Base-by-base conservation (phyloP, 2,888 invertebrate species). In the Pristionchus arcanus region DNA sequence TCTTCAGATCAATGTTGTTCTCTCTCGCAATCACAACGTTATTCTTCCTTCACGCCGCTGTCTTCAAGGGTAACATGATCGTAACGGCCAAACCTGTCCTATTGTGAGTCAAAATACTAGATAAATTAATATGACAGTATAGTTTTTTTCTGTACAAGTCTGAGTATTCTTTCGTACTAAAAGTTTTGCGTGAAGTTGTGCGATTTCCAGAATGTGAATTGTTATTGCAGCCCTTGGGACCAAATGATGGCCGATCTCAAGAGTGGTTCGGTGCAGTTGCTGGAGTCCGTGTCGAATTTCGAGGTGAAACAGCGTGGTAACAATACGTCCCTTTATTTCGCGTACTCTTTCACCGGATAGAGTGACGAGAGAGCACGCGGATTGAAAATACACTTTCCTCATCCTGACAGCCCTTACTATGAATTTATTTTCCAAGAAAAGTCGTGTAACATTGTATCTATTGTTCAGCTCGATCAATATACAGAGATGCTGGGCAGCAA, bases 1-100 rank as follows among this genome's bases (percentile, higher is more conserved):
- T 37, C 37, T 37, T 9, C 11, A 74, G 74, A 4, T 7, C 31
- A 2, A 37, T 34, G 37, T 5, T 74, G 7, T 74, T 74, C 74
- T 74, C 34, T 0, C 19, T 74, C 2, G 16, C 74, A 2, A 74
- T 74, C 5, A 74, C 37, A 21, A 74, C 74, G 9, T 25, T 74
- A 5, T 74, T 74, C 74, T 74, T 74, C 25, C 74, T 74, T 0
- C 74, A 74, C 9, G 74, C 31, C 15, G 74, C 74, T 2, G 74
- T 74, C 3, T 74, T 74, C 37, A 74, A 74, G 25, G 74, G 74
- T 0, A 74, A 74, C 21, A 74, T 74, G 74, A 74, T 74, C 19
- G 37, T 74, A 13, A 42, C 74, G 21, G 25, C 74, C 1, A 34
- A 37, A 16, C 74, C 74, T 9, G 25, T 21, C 25, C 37, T 74